phyloP scores from a whole-genome alignment of 1,140 invertebrate species.

The Drosophila burlai region DNA sequence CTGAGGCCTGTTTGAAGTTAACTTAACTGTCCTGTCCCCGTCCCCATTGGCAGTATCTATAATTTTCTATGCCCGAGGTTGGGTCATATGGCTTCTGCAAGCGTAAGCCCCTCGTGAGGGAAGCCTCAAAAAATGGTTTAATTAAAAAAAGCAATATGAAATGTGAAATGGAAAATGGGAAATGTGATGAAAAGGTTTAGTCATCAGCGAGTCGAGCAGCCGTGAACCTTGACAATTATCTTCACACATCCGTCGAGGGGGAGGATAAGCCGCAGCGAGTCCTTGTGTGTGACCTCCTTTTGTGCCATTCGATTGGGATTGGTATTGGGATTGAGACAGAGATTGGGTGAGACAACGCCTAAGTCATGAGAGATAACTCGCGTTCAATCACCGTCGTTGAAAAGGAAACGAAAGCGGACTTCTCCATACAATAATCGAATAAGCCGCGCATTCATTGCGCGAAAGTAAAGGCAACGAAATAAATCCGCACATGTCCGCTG shows the following conservation, averaged over 20 bases:
- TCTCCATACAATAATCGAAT: slow-evolving; percentile 73
- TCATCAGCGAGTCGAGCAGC: slow-evolving; percentile 42
- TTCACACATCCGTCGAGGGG: slow-evolving; percentile 57
- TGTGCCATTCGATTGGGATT: slow-evolving; percentile 59
- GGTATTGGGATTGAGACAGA: slow-evolving; percentile 50
- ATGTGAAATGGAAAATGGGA: slow-evolving; percentile 65
- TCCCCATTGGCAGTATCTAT: slow-evolving; percentile 3
- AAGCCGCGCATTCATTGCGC: slow-evolving; percentile 75
- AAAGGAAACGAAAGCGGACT: slow-evolving; percentile 75
- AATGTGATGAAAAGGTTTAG: slow-evolving; percentile 61
- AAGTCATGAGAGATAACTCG: slow-evolving; percentile 74
- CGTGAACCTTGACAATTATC: slow-evolving; percentile 75
- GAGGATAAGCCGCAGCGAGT: slow-evolving; percentile 66
- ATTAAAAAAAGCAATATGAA: slow-evolving; percentile 62
- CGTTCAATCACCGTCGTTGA: slow-evolving; percentile 73
- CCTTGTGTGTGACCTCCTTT: slow-evolving; percentile 37
- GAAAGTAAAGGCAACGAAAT: slow-evolving; percentile 64
- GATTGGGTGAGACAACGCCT: slow-evolving; percentile 69
- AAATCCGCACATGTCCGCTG: slow-evolving; percentile 75
- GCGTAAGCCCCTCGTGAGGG: slow-evolving; percentile 46
- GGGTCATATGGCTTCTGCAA: slow-evolving; percentile 35
- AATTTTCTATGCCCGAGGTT: slow-evolving; percentile 2
- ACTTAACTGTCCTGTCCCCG: background rate
- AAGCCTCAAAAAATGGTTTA: slow-evolving; percentile 57
- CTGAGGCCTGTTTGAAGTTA: background rate